phyloP scores from a whole-genome alignment of 2,888 invertebrate species.

The Caenorhabditis sp. region DNA sequence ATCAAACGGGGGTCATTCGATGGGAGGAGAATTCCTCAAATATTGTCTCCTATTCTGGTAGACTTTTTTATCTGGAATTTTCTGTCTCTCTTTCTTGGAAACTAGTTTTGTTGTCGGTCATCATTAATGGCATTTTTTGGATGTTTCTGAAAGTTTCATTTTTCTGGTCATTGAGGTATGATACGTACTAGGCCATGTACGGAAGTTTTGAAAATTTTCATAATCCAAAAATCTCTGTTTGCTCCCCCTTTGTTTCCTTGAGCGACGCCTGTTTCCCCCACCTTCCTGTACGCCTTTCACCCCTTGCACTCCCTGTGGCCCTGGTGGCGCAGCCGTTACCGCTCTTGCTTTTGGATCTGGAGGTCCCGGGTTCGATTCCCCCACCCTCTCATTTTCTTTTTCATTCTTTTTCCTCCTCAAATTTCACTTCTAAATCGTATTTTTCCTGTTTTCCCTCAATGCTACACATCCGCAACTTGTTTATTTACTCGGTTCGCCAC shows the following conservation, averaged over 20 bases:
- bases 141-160: background rate
- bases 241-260: too few species aligned
- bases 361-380: background rate
- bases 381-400: background rate
- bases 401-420: background rate
- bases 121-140: too few species aligned
- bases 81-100: background rate
- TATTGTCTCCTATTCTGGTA: background rate
- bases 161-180: too few species aligned
- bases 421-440: background rate
- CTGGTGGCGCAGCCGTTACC: background rate
- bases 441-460: constrained; percentile 11
- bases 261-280: background rate
- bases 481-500: constrained; percentile 8
- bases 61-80: too few species aligned
- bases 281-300: background rate
- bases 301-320: background rate
- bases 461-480: constrained; percentile 4
- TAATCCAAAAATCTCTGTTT: background rate
- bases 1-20: constrained; percentile 13
- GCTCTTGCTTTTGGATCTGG: background rate
- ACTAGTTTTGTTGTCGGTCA: background rate
- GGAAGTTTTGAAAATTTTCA: background rate
- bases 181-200: too few species aligned
- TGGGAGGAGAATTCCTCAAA: constrained; percentile 15